phyloP scores from a whole-genome alignment of 2,113 vertebrate species.

The Centropristis striata region DNA sequence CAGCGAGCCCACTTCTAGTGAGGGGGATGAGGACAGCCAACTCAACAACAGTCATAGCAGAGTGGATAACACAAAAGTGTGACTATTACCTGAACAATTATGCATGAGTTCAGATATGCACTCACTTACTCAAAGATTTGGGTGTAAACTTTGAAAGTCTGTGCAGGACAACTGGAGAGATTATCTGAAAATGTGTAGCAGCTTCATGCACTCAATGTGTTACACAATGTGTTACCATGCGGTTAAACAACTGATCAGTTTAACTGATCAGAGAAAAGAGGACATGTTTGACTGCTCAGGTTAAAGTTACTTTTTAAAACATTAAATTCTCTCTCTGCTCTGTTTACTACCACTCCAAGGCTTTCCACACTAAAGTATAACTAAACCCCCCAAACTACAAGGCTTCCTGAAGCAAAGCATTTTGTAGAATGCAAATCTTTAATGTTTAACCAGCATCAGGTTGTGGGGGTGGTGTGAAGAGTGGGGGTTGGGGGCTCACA shows the following conservation, averaged over 20 bases:
- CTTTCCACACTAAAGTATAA: background rate
- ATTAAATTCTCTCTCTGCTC: background rate
- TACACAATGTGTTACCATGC: background rate
- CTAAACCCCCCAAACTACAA: background rate
- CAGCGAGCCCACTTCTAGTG: conserved; percentile 55
- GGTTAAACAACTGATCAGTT: background rate
- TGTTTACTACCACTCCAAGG: background rate
- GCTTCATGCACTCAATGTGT: background rate
- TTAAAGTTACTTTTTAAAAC: background rate
- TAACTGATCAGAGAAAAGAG: background rate
- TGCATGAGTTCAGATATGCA: background rate
- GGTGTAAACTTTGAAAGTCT: background rate
- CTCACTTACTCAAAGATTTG: background rate
- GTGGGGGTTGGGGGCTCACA: conserved; percentile 30
- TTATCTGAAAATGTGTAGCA: background rate
- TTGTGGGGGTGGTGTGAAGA: conserved; percentile 1
- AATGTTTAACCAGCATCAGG: conserved; percentile 33
- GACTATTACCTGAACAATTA: conserved; percentile 15
- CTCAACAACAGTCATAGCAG: conserved; percentile 38
- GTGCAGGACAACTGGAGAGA: background rate
- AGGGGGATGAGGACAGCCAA: conserved; percentile 64
- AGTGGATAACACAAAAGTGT: conserved; percentile 34
- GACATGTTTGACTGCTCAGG: background rate
- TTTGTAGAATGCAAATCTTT: background rate
- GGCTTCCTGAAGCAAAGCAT: background rate